Percentiles rank a stretch among this genome's conserved stretches.
These are phyloP conservation scores for Poecilia wingei DNA, from an alignment of 2,797 vertebrate genomes.

Conservation along the genomic window DNA sequence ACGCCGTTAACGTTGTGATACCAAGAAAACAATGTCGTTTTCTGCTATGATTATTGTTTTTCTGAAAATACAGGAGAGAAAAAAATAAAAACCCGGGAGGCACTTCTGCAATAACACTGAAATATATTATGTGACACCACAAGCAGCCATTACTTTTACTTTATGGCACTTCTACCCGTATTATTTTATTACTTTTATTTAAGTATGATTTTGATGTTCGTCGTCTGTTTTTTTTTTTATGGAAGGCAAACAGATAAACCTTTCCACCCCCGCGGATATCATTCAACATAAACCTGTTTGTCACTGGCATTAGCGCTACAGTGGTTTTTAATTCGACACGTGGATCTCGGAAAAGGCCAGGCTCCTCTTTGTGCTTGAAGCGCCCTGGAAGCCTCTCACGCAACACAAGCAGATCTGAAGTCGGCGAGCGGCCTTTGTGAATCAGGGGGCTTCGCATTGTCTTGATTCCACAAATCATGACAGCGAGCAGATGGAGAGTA, in stretches of 20 bases:
- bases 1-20: not conserved
- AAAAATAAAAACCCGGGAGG: not conserved
- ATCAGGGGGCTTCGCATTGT: slow-evolving; percentile 41
- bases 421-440: slow-evolving; percentile 33
- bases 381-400: slow-evolving; percentile 25
- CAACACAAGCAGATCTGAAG: slow-evolving; percentile 28
- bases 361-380: slow-evolving; percentile 22
- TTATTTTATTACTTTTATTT: not conserved
- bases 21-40: not conserved
- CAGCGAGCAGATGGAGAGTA: slow-evolving; percentile 46
- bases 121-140: slow-evolving; percentile 1
- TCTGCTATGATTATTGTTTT: not conserved
- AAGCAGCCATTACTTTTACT: slow-evolving; percentile 1
- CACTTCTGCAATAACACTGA: slow-evolving; percentile 1
- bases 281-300: slow-evolving; percentile 18
- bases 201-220: not conserved
- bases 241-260: not conserved
- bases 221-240: not conserved
- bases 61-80: not conserved
- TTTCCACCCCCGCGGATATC: not conserved
- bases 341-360: slow-evolving; percentile 21
- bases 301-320: slow-evolving; percentile 6
- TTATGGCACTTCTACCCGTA: not conserved
- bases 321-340: slow-evolving; percentile 22
- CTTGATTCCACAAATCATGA: slow-evolving; percentile 61